Conservation (phyloP, 2,888 invertebrate species). For the Rotaria magnacalcarata region DNA sequence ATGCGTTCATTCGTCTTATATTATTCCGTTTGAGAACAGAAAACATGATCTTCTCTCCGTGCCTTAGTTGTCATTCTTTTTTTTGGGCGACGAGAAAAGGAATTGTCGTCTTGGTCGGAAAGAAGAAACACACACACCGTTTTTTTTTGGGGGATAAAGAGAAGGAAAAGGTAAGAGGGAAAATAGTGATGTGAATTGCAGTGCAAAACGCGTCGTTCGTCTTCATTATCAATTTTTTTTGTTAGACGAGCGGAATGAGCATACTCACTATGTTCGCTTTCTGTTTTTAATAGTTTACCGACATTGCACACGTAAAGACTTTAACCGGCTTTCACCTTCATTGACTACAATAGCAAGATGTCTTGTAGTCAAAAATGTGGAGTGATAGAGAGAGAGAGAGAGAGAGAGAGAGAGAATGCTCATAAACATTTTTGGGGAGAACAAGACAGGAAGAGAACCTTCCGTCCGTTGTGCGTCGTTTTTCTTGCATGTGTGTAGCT, state of each 20-base stretch:
- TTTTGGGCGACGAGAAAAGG: constrained; percentile 10
- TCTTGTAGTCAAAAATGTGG: background rate
- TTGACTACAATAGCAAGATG: background rate
- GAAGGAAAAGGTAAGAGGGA: constrained; percentile 28
- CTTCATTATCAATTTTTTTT: constrained; percentile 27
- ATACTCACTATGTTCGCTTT: constrained; percentile 9
- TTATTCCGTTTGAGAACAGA: constrained; percentile 13
- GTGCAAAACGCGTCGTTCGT: constrained; percentile 22
- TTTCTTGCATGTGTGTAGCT: background rate
- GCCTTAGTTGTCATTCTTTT: background rate
- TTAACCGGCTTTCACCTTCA: constrained; percentile 22
- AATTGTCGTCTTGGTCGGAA: constrained; percentile 26
- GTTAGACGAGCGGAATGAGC: constrained; percentile 31
- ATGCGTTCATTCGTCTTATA: constrained; percentile 13
- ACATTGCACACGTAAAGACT: constrained; percentile 14
- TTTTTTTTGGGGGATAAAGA: constrained; percentile 23
- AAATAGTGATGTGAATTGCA: constrained; percentile 2
- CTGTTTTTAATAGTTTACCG: constrained; percentile 26
- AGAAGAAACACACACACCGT: constrained; percentile 23
- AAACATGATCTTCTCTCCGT: constrained; percentile 26
- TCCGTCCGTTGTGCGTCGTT: background rate
- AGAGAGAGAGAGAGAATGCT: background rate
- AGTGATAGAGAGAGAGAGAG: background rate
- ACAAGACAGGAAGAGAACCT: constrained; percentile 22
- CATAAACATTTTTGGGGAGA: background rate